Conservation (phyloP, 2,797 vertebrate species). For the Triplophysa bombifrons region DNA sequence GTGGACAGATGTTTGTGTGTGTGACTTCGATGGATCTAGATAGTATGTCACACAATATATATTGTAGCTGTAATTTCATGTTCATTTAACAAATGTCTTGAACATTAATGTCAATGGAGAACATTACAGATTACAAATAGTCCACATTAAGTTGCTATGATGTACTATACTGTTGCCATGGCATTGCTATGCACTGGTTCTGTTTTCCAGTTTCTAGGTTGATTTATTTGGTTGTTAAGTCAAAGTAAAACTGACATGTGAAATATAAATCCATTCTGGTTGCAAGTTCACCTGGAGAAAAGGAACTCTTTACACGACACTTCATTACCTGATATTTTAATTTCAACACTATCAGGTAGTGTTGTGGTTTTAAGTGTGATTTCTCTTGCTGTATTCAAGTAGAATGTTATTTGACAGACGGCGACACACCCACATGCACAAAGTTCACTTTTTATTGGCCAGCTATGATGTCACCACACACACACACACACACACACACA, state of each 20-base stretch:
- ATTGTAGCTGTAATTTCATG: too few relatives aligned
- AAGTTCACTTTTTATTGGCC: conserved; percentile 14
- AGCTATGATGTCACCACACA: conserved; percentile 1
- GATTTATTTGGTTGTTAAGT: too few relatives aligned
- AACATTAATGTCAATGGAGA: too few relatives aligned
- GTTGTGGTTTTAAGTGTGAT: neutral
- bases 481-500: neutral
- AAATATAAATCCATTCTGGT: neutral
- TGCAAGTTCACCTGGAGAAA: conserved; percentile 2
- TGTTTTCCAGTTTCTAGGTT: too few relatives aligned
- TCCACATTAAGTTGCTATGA: too few relatives aligned
- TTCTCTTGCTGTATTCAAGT: neutral
- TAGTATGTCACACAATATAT: too few relatives aligned
- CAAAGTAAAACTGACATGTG: neutral
- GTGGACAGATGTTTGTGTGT: neutral
- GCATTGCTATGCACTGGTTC: too few relatives aligned
- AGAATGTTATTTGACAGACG: neutral
- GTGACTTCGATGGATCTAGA: neutral
- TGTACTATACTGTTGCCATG: too few relatives aligned
- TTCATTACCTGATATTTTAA: neutral
- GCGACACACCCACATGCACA: neutral
- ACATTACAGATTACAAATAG: too few relatives aligned
- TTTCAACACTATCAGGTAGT: neutral
- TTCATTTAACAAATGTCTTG: too few relatives aligned
- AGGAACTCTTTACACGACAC: neutral